Conservation (phyloP, 2,113 vertebrate genomes). For the Semnornis frantzii region DNA sequence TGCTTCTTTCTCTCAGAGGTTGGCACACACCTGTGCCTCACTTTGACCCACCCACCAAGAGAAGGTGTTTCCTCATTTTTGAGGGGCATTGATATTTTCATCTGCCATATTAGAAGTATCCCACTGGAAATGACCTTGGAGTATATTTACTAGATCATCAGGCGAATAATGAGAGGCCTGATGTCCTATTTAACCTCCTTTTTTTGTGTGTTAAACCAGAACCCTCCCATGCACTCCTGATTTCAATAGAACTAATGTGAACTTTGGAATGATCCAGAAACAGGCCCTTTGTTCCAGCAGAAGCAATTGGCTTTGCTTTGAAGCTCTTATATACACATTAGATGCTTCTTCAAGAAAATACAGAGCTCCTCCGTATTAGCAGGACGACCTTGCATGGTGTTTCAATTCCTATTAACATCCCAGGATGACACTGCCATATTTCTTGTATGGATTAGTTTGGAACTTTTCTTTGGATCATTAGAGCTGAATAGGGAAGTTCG, state of each 20-base stretch:
- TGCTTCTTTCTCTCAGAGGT: background rate
- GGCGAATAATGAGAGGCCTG: background rate
- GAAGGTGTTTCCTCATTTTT: background rate
- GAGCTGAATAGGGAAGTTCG: background rate
- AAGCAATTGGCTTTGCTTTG: background rate
- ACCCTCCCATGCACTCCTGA: background rate
- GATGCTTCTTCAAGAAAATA: background rate
- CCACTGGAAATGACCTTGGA: no score
- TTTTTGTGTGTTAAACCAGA: background rate
- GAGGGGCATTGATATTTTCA: background rate
- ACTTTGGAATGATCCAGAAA: background rate
- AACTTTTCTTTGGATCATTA: constrained; percentile 22
- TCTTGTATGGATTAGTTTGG: background rate
- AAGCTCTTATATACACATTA: background rate
- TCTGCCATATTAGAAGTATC: no score
- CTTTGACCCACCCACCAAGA: background rate
- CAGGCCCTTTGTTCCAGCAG: background rate
- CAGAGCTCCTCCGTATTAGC: background rate
- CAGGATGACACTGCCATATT: background rate
- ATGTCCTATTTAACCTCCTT: background rate
- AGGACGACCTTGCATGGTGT: background rate
- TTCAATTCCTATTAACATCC: background rate
- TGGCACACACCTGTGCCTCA: background rate
- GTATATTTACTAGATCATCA: background rate
- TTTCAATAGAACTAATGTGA: background rate